These are phyloP conservation scores for Salvator merianae DNA, from an alignment of 2,113 vertebrate genomes.

Conservation along the genomic window DNA sequence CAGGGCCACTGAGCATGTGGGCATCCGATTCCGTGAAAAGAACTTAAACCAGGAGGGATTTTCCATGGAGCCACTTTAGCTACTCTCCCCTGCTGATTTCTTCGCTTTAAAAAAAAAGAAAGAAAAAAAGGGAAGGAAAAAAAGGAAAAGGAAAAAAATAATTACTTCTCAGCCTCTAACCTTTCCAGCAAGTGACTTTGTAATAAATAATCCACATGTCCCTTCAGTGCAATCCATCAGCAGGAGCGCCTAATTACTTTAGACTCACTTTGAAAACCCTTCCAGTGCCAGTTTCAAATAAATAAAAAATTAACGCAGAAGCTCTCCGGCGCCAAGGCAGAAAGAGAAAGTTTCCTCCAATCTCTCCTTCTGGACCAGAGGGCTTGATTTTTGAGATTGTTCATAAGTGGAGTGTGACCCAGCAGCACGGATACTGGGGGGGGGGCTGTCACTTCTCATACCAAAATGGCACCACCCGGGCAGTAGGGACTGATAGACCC, in stretches of 20 bases:
- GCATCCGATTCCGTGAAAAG: not conserved
- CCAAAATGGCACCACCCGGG: not conserved
- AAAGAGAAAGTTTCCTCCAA: conserved; percentile 24
- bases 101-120: conserved; percentile 36
- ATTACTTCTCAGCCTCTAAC: conserved; percentile 84
- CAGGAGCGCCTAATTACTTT: conserved; percentile 78
- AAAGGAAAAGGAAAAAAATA: conserved; percentile 73
- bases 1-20: not conserved
- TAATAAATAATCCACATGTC: conserved; percentile 81
- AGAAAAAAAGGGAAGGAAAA: conserved; percentile 71
- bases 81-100: conserved; percentile 56
- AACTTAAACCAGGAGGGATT: conserved; percentile 6
- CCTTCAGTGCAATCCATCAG: conserved; percentile 79
- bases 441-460: not conserved
- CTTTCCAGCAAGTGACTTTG: conserved; percentile 81
- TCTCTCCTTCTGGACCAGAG: conserved; percentile 6
- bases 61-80: conserved; percentile 52
- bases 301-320: conserved; percentile 78
- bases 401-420: not conserved
- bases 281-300: conserved; percentile 76
- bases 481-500: not conserved
- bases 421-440: too few species aligned
- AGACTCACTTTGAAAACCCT: conserved; percentile 78
- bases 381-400: conserved; percentile 1
- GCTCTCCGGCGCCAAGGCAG: conserved; percentile 40